phyloP scores from a whole-genome alignment of 2,113 vertebrate genomes.

The Psettodes erumei region DNA sequence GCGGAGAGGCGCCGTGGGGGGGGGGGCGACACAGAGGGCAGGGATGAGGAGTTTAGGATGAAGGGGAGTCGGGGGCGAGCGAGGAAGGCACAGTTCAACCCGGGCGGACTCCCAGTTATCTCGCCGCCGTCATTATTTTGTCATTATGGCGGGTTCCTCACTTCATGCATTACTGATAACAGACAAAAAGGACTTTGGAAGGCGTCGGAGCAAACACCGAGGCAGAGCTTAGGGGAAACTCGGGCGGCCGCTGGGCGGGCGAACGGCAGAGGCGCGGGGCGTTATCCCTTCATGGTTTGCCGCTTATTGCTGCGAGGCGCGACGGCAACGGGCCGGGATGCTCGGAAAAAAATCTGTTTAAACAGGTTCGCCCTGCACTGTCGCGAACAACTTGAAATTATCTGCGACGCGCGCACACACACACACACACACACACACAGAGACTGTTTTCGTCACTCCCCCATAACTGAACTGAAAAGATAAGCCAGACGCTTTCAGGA shows the following conservation, averaged over 20 bases:
- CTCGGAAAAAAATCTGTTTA: constrained; percentile 18
- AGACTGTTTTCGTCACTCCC: background rate
- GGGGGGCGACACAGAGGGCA: constrained; percentile 49
- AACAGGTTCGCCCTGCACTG: background rate
- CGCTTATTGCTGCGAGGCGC: constrained; percentile 9
- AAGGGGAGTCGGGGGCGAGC: constrained; percentile 39
- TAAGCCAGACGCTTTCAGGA: background rate
- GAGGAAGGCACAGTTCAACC: constrained; percentile 57
- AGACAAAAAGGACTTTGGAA: constrained; percentile 68
- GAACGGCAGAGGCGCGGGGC: background rate
- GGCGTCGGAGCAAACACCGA: constrained; percentile 60
- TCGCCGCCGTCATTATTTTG: constrained; percentile 78
- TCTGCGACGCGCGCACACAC: background rate
- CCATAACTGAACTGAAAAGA: background rate
- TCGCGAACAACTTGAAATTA: constrained; percentile 21
- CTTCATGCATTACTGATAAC: constrained; percentile 76
- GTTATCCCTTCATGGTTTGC: constrained; percentile 33
- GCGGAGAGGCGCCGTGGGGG: constrained; percentile 33
- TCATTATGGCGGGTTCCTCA: constrained; percentile 74
- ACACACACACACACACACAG: constrained; percentile 8
- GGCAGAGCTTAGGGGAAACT: constrained; percentile 54
- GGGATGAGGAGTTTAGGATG: constrained; percentile 57
- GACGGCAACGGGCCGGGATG: constrained; percentile 25
- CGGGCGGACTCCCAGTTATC: constrained; percentile 69
- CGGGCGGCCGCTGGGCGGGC: constrained; percentile 18